phyloP scores from a whole-genome alignment of 1,140 invertebrate species.

The Drosophila kanapiae region DNA sequence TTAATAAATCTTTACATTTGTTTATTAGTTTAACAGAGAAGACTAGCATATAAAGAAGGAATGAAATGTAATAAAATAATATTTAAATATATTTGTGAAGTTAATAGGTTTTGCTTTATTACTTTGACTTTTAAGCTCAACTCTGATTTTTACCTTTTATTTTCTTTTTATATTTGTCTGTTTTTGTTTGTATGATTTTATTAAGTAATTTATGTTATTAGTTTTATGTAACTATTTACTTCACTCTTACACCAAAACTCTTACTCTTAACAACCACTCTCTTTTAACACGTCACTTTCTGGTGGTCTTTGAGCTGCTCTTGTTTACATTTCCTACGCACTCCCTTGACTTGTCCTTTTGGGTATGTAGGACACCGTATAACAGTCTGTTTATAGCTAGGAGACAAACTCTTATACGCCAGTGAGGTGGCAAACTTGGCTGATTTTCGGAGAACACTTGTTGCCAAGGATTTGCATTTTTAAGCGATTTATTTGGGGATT shows the following conservation, averaged over 20 bases:
- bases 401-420: conserved; percentile 38
- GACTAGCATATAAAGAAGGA: too few relatives aligned
- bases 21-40: neutral
- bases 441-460: conserved; percentile 68
- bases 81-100: neutral
- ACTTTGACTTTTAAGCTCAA: neutral
- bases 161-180: too few relatives aligned
- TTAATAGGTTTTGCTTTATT: neutral
- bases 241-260: conserved; percentile 4
- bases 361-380: conserved; percentile 15
- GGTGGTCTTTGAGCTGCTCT: neutral
- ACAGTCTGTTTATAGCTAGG: neutral
- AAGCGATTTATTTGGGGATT: conserved; percentile 22
- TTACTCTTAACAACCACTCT: neutral
- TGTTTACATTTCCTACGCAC: neutral
- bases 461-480: conserved; percentile 39
- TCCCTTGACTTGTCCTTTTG: conserved; percentile 12
- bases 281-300: neutral
- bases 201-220: conserved; percentile 14
- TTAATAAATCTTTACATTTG: neutral
- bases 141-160: neutral
- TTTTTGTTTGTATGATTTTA: neutral
- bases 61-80: too few relatives aligned
- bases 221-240: conserved; percentile 55
- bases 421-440: conserved; percentile 51